These are phyloP conservation scores for Cyanistes caeruleus DNA, from an alignment of 2,113 vertebrate species.

Conservation along the genomic window DNA sequence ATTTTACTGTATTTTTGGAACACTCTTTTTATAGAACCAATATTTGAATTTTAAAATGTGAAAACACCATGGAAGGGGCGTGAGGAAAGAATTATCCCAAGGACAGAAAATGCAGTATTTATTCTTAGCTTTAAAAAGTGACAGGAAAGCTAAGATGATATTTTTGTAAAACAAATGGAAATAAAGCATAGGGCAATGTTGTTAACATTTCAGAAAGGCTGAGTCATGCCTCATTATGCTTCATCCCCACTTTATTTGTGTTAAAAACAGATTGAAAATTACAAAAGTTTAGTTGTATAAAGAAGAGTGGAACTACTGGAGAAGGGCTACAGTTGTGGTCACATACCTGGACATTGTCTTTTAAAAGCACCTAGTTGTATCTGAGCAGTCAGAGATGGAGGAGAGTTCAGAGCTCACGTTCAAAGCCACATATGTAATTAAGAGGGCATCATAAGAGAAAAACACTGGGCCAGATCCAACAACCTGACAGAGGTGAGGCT, in stretches of 20 bases:
- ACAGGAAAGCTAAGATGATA: not conserved
- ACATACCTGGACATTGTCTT: not conserved
- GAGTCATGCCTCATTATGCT: not conserved
- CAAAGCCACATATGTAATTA: not conserved
- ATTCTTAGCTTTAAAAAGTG: not conserved
- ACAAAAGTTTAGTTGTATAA: not conserved
- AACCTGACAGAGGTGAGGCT: not conserved
- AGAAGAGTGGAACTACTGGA: not conserved
- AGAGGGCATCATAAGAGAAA: not conserved
- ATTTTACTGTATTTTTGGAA: not conserved
- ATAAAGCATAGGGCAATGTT: not conserved
- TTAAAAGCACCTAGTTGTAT: not conserved
- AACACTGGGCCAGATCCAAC: not conserved
- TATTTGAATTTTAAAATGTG: not conserved
- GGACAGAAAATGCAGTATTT: not conserved
- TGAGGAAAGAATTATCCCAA: not conserved
- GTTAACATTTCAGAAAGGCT: not conserved
- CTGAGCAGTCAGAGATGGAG: not conserved
- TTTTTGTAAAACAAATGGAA: not conserved
- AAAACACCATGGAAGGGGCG: not conserved
- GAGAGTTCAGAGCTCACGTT: not conserved
- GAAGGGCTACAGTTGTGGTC: rapidly evolving
- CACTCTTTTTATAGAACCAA: not conserved
- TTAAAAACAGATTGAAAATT: not conserved
- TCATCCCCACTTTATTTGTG: not conserved